Base-by-base conservation (phyloP, 2,888 invertebrate species). In the Thera obeliscata region DNA sequence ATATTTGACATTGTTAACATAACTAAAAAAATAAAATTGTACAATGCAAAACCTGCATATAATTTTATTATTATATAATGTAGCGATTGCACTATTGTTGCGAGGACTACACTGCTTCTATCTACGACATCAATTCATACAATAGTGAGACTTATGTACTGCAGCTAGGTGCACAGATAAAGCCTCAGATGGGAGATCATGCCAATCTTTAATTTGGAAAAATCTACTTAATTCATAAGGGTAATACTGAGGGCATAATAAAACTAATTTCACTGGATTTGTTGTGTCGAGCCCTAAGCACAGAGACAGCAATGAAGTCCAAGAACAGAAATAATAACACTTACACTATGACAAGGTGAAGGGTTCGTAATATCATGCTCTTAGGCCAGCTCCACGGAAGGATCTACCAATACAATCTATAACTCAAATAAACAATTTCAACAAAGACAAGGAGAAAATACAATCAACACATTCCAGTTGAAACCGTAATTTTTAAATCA, bases 11-110 rank as follows among this genome's bases (percentile, higher is more conserved):
- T 7, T 41, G 84, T 87, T 86, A 87, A 90, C 87, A 88, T 88
- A 89, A 89, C 89, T 91, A 91, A 88, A 89, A 61, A 90, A 90
- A 90, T 90, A 89, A 91, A 91, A 90, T 91, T 93, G 92, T 93
- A 92, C 93, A 92, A 91, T 90, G 91, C 91, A 93, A 85, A 86
- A 87, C 76, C 81, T 92, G 91, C 91, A 88, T 90, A 89, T 90
- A 91, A 90, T 90, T 91, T 90, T 87, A 84, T 85, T 81, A 86
- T 86, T 57, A 56, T 50, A 80, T 85, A 85, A 77, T 82, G 84
- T 81, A 89, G 90, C 88, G 88, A 93, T 93, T 93, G 93, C 93
- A 93, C 93, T 93, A 91, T 91, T 90, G 88, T 90, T 91, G 91
- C 90, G 90, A 91, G 93, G 93, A 90, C 90, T 92, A 92, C 87